These are phyloP conservation scores for Carcina quercana DNA, from an alignment of 2,888 invertebrate species.

Conservation along the genomic window DNA sequence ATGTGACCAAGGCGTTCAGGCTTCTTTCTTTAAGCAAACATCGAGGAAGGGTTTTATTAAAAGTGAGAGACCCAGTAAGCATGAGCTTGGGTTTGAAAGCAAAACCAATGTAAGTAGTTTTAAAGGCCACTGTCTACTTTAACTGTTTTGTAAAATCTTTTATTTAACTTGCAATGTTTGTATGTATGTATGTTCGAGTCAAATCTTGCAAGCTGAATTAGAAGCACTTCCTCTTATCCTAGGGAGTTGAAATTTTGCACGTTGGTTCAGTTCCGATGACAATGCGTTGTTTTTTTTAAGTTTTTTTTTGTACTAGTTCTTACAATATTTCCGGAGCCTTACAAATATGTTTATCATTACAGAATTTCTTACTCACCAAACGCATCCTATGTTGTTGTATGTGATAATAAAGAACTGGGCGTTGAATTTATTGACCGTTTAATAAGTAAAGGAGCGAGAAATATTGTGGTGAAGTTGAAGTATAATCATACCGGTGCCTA, in stretches of 20 bases:
- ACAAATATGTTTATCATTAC: slow-evolving; percentile 10
- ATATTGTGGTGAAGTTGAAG: slow-evolving; percentile 28
- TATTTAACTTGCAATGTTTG: too few relatives aligned
- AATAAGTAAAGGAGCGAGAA: slow-evolving; percentile 32
- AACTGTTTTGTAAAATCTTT: too few relatives aligned
- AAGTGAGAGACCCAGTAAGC: slow-evolving; percentile 25
- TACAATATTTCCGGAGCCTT: too few relatives aligned
- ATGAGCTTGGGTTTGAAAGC: slow-evolving; percentile 23
- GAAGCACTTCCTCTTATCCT: too few relatives aligned
- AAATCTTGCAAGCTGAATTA: too few relatives aligned
- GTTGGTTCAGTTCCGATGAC: too few relatives aligned
- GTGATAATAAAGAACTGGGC: slow-evolving; percentile 29
- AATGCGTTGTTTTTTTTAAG: too few relatives aligned
- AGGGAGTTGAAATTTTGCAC: too few relatives aligned
- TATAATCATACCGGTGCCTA: slow-evolving; percentile 30
- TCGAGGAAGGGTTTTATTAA: slow-evolving; percentile 32
- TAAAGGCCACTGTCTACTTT: background rate
- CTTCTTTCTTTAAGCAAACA: slow-evolving; percentile 79
- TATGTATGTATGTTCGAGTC: too few relatives aligned
- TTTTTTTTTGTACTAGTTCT: too few relatives aligned
- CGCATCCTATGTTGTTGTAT: slow-evolving; percentile 29
- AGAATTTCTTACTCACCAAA: slow-evolving; percentile 31
- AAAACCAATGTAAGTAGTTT: slow-evolving; percentile 24
- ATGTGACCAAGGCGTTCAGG: slow-evolving; percentile 80
- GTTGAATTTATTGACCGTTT: slow-evolving; percentile 34